phyloP scores from a whole-genome alignment of 2,113 vertebrate species.

The Lophura nycthemera region DNA sequence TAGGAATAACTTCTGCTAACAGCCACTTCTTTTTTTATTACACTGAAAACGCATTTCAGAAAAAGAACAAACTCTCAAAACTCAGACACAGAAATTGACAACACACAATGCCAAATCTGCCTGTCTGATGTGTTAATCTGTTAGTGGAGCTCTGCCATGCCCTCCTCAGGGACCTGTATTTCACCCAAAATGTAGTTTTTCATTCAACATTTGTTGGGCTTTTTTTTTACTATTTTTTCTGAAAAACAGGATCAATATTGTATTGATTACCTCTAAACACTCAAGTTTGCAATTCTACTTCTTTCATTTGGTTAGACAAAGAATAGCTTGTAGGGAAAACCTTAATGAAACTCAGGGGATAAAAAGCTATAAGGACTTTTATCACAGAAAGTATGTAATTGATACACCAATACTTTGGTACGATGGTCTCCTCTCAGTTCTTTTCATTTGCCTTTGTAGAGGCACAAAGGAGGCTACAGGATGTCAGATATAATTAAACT shows the following conservation, averaged over 20 bases:
- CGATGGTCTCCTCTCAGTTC: not conserved
- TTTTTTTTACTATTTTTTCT: not conserved
- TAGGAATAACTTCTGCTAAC: not conserved
- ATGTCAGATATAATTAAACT: constrained; percentile 55
- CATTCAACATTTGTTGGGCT: not conserved
- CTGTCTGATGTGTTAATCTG: not conserved
- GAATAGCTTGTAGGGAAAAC: not conserved
- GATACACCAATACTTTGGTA: not conserved
- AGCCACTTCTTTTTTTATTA: not conserved
- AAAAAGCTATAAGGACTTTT: not conserved
- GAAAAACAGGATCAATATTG: not conserved
- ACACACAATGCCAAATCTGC: not conserved
- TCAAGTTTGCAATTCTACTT: not conserved
- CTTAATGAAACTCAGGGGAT: not conserved
- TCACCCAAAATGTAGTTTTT: not conserved
- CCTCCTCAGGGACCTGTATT: not conserved
- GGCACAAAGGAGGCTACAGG: constrained; percentile 18
- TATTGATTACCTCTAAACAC: not conserved
- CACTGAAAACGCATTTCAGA: not conserved
- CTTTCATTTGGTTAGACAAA: not conserved
- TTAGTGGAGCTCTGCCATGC: not conserved
- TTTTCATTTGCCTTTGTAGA: constrained; percentile 23
- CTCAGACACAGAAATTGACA: not conserved
- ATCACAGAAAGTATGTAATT: constrained; percentile 9
- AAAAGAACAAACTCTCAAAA: not conserved